A percentile compares a stretch with the other conserved stretches of the same genome.
Conservation (phyloP, 2,113 vertebrate species). For the Pachypanchax playfairii region DNA sequence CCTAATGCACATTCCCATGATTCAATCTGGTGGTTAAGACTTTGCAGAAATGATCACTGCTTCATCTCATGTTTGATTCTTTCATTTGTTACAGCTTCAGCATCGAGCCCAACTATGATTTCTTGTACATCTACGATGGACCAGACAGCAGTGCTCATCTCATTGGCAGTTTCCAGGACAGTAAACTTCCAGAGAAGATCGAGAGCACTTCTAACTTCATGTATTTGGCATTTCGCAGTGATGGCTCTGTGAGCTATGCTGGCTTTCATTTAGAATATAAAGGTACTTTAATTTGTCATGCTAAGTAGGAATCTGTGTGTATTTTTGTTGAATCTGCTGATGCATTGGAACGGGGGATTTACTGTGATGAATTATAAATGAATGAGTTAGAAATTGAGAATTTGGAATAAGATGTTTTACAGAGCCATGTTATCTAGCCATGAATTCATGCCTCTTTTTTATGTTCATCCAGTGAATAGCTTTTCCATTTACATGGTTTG, state of each 20-base stretch:
- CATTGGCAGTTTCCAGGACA: conserved; percentile 97
- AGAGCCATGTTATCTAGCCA: conserved; percentile 17
- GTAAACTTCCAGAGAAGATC: conserved; percentile 96
- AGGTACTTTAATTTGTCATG: conserved; percentile 79
- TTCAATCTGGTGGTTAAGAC: conserved; percentile 40
- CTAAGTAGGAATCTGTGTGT: conserved; percentile 10
- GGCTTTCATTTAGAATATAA: conserved; percentile 98
- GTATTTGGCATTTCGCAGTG: conserved; percentile 97
- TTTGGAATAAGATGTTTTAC: conserved; percentile 15
- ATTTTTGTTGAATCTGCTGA: conserved; percentile 22
- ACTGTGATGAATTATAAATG: conserved; percentile 7
- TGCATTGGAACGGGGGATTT: conserved; percentile 30
- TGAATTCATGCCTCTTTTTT: neutral
- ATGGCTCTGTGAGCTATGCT: conserved; percentile 97
- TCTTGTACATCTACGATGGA: conserved; percentile 96
- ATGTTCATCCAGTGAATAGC: conserved; percentile 3
- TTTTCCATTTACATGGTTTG: conserved; percentile 19
- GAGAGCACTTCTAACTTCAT: conserved; percentile 96
- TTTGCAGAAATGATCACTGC: conserved; percentile 38
- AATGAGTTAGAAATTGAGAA: neutral
- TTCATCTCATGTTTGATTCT: conserved; percentile 49
- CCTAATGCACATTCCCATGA: conserved; percentile 35
- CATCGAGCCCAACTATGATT: conserved; percentile 99
- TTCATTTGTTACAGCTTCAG: conserved; percentile 85
- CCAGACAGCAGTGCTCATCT: conserved; percentile 89